Conservation (phyloP, 2,113 vertebrate species). For the Synchiropus splendidus region DNA sequence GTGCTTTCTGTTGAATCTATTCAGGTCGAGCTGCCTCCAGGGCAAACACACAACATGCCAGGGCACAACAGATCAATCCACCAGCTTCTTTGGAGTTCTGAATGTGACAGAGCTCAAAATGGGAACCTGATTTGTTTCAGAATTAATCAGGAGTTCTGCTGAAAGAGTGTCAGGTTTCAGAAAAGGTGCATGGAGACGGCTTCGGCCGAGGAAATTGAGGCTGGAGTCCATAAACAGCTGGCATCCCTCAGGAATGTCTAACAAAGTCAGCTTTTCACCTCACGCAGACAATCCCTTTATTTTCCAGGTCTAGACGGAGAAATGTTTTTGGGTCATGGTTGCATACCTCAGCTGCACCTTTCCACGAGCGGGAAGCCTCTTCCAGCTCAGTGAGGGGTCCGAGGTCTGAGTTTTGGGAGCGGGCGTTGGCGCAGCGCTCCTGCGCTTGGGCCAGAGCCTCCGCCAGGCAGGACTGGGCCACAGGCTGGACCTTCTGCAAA, state of each 20-base stretch:
- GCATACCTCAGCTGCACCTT: conserved; percentile 86
- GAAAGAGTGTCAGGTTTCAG: conserved; percentile 13
- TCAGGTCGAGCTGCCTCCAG: conserved; percentile 13
- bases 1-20: conserved; percentile 27
- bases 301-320: conserved; percentile 14
- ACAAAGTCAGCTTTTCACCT: conserved; percentile 25
- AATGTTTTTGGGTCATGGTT: conserved; percentile 12
- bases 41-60: conserved; percentile 30
- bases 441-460: conserved; percentile 82
- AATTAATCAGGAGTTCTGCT: conserved; percentile 33
- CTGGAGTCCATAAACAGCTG: conserved; percentile 25
- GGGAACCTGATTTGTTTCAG: conserved; percentile 31
- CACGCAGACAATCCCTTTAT: conserved; percentile 16
- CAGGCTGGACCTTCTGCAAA: conserved; percentile 92
- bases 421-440: conserved; percentile 72
- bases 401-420: conserved; percentile 58
- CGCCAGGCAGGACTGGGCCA: conserved; percentile 89
- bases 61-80: conserved; percentile 41
- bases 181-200: conserved; percentile 3
- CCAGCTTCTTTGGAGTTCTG: conserved; percentile 28
- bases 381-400: conserved; percentile 80
- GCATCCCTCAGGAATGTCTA: conserved; percentile 37
- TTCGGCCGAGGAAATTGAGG: conserved; percentile 30
- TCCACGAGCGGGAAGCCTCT: conserved; percentile 88
- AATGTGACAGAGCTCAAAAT: conserved; percentile 27